Evolutionary conservation across 2,797 vertebrate genomes (phyloP), one percentile per base, ranked within the genome.

Genomic region (Acanthurus lineatus): DNA sequence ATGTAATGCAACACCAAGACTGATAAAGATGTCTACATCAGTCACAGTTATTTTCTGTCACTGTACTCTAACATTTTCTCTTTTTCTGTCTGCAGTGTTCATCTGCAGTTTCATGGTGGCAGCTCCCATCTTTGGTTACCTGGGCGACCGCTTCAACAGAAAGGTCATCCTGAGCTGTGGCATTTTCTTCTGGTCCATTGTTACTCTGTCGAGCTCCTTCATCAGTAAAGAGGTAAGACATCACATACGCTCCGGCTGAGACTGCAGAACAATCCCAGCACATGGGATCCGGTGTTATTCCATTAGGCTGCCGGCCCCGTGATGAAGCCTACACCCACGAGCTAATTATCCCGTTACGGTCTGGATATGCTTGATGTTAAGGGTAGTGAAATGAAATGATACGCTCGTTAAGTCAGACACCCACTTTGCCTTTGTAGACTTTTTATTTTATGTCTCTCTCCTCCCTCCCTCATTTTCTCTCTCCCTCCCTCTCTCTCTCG

Each of bases 81-180:
- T 35, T 40, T 56, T 61, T 16, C 62, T 54, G 14, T 82, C 76
- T 42, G 7, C 96, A 99, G 98, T 96, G 79, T 99, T 98, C 93
- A 95, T 97, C 87, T 86, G 96, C 86, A 97, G 96, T 85, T 97
- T 97, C 92, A 96, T 98, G 96, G 88, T 98, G 86, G 93, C 97
- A 79, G 97, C 97, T 6, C 98, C 97, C 1, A 82, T 97, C 88
- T 98, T 98, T 22, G 97, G 98, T 79, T 99, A 97, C 93, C 95
- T 99, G 0, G 97, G 97, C 20, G 98, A 99, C 90, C 96, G 96
- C 48, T 97, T 97, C 93, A 96, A 96, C 84, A 95, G 97, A 91
- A 99, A 97, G 91, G 83, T 93, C 90, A 96, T 96, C 77, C 96
- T 99, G 92, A 94, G 95, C 77, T 91, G 89, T 53, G 97, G 97